These are phyloP conservation scores for Drosophila histrio DNA, from an alignment of 2,888 invertebrate species.

Conservation along the genomic window DNA sequence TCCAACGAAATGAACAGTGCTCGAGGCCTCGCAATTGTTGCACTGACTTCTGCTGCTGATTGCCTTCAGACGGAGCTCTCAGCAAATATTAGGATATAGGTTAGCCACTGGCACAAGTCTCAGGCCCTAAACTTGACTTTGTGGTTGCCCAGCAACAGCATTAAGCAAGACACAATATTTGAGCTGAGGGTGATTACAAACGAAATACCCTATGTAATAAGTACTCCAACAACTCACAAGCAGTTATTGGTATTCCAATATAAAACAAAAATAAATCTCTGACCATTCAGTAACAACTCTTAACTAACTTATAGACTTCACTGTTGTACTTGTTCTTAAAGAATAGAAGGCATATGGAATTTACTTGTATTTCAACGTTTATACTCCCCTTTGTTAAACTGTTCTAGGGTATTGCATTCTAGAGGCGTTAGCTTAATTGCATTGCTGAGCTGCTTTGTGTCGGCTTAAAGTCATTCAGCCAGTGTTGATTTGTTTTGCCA, in stretches of 20 bases:
- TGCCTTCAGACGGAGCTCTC: constrained; percentile 37
- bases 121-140: constrained; percentile 29
- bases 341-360: too few species aligned
- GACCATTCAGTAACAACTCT: too few species aligned
- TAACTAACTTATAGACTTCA: too few species aligned
- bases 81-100: constrained; percentile 58
- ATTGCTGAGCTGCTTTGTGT: constrained; percentile 72
- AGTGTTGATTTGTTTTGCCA: constrained; percentile 64
- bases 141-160: constrained; percentile 15
- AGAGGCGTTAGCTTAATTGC: constrained; percentile 64
- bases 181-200: background rate
- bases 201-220: background rate
- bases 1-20: constrained; percentile 24
- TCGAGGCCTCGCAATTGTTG: constrained; percentile 43
- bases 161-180: background rate
- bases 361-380: too few species aligned
- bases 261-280: too few species aligned
- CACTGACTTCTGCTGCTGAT: constrained; percentile 57
- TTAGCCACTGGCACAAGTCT: constrained; percentile 53
- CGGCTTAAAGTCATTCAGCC: constrained; percentile 68
- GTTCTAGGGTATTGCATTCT: constrained; percentile 19
- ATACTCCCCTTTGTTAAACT: background rate
- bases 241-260: too few species aligned
- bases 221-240: too few species aligned
- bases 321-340: background rate